Conservation (phyloP, 2,888 invertebrate species). For the Nowickia ferox region DNA sequence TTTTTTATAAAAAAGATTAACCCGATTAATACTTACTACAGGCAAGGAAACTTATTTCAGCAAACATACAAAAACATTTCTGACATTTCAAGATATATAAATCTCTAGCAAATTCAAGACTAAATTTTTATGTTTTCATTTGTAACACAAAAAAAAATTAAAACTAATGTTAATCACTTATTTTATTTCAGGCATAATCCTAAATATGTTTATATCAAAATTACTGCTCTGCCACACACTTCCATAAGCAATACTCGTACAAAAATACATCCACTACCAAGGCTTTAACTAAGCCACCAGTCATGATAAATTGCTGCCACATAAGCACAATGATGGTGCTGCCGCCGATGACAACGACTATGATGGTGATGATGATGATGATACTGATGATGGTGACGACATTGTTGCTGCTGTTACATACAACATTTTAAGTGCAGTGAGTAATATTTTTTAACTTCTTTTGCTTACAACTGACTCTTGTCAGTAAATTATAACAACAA, state of each 20-base stretch:
- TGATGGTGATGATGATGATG: constrained; percentile 36
- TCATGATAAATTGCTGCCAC: constrained; percentile 61
- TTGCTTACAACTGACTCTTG: neutral
- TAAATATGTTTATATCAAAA: constrained; percentile 40
- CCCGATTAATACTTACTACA: no score
- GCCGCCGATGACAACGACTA: constrained; percentile 37
- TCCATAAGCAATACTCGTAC: neutral
- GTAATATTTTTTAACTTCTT: neutral
- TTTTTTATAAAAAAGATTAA: no score
- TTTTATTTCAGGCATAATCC: constrained; percentile 13
- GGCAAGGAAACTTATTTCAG: no score
- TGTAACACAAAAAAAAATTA: neutral
- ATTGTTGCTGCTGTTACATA: constrained; percentile 28
- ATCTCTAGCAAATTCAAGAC: neutral
- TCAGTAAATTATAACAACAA: constrained; percentile 34
- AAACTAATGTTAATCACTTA: constrained; percentile 17
- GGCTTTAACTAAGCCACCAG: constrained; percentile 58
- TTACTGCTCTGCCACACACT: constrained; percentile 35
- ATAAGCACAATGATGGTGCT: constrained; percentile 20
- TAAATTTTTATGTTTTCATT: neutral
- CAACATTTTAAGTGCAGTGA: constrained; percentile 26
- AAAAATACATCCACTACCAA: constrained; percentile 31
- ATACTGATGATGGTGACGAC: constrained; percentile 31
- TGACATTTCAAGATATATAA: neutral
- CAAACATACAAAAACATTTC: neutral